Conservation (phyloP, 92 coral and sea anemone genomes). For the Epizoanthus scotinus region DNA sequence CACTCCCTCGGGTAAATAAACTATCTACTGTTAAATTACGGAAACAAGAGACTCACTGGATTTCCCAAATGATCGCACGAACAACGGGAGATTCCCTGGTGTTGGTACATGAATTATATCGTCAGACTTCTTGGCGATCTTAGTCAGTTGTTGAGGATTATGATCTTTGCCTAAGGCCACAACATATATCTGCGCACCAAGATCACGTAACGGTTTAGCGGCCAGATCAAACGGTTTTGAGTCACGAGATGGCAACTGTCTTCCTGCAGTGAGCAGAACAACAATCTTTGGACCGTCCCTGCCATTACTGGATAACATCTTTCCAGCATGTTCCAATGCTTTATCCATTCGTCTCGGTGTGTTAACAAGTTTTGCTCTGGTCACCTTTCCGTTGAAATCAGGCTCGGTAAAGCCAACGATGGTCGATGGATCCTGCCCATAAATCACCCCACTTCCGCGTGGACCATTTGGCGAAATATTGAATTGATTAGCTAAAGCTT, state of each 20-base stretch:
- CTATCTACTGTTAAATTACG: too few relatives aligned
- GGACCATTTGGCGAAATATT: conserved; percentile 37
- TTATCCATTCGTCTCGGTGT: conserved; percentile 31
- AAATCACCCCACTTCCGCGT: conserved; percentile 18
- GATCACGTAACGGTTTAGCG: conserved; percentile 7
- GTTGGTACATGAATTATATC: conserved; percentile 12
- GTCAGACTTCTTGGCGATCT: conserved; percentile 2
- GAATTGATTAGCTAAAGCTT: conserved; percentile 53
- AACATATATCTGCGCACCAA: conserved; percentile 32
- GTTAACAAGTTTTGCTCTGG: conserved; percentile 10
- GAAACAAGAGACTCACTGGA: conserved; percentile 12
- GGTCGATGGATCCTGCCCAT: conserved; percentile 1
- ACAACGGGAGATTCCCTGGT: conserved; percentile 11
- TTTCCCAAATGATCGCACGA: conserved; percentile 14
- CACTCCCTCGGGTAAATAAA: too few relatives aligned
- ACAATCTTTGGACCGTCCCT: conserved; percentile 31
- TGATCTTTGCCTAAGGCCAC: conserved; percentile 23
- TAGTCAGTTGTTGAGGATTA: conserved; percentile 19
- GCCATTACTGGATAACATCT: conserved; percentile 8
- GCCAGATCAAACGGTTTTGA: conserved; percentile 26
- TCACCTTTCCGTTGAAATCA: conserved; percentile 17
- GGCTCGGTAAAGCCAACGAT: conserved; percentile 19
- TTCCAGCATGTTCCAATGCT: conserved; percentile 22
- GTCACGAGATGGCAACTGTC: not conserved
- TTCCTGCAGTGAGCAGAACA: conserved; percentile 28